phyloP scores from a whole-genome alignment of 2,888 invertebrate genomes.

The Geophilus truncorum region DNA sequence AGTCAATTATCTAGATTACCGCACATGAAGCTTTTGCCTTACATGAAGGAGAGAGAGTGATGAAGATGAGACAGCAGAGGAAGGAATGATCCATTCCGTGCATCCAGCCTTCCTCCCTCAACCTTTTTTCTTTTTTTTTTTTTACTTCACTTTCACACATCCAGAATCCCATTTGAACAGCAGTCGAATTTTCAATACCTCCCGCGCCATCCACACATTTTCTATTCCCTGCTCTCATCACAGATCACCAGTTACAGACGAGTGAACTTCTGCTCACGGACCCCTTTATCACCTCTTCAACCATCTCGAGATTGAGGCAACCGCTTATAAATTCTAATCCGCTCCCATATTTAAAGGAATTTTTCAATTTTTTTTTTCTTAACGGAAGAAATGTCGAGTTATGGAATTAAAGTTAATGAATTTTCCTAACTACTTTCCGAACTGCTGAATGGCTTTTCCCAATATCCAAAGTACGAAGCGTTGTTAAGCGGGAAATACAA shows the following conservation, averaged over 20 bases:
- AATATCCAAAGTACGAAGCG: background rate
- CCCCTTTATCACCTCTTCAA: constrained; percentile 25
- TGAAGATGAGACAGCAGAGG: constrained; percentile 7
- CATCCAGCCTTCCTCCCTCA: background rate
- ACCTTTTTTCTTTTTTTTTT: background rate
- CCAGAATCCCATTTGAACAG: constrained; percentile 17
- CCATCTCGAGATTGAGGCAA: constrained; percentile 17
- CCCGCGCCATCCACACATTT: background rate
- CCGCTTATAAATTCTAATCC: constrained; percentile 17
- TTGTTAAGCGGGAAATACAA: background rate
- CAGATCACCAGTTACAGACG: constrained; percentile 21
- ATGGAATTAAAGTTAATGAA: background rate
- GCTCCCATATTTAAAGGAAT: background rate
- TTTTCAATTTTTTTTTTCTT: background rate
- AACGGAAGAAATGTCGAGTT: too few relatives aligned
- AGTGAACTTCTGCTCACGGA: constrained; percentile 19
- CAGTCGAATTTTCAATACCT: constrained; percentile 25
- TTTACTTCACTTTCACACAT: constrained; percentile 18
- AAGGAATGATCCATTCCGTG: constrained; percentile 12
- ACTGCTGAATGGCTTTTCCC: background rate
- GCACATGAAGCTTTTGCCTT: constrained; percentile 17
- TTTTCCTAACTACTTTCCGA: background rate
- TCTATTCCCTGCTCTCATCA: constrained; percentile 20
- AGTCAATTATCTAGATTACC: constrained; percentile 27
- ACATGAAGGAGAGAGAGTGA: constrained; percentile 5